phyloP scores from a whole-genome alignment of 2,888 invertebrate genomes.

The Hydrotaea cyrtoneurina region DNA sequence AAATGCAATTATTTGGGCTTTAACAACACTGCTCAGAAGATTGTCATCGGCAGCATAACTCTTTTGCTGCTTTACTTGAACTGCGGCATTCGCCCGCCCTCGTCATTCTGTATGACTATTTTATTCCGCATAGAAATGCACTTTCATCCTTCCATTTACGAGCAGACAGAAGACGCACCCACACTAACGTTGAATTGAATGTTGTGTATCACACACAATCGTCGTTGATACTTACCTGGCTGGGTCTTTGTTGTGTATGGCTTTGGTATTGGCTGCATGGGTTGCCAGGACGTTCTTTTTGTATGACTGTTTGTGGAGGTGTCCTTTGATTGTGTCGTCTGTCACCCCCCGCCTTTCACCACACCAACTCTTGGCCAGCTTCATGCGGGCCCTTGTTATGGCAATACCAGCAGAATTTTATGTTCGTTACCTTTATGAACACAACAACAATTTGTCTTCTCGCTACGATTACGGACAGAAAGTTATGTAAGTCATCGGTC shows the following conservation, averaged over 20 bases:
- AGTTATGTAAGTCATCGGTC: not conserved
- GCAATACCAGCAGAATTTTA: not conserved
- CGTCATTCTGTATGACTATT: not conserved
- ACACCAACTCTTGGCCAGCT: not conserved
- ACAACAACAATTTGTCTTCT: slow-evolving; percentile 28
- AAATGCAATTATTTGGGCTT: not conserved
- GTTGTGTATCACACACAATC: not conserved
- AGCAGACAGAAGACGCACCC: not conserved
- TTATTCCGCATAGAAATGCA: not conserved
- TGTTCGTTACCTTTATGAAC: not conserved
- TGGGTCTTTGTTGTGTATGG: not conserved
- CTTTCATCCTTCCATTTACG: not conserved
- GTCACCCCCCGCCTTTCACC: too few species aligned
- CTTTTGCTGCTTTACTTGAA: not conserved
- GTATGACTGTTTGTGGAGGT: not conserved
- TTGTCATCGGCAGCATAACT: not conserved
- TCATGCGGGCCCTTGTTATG: not conserved
- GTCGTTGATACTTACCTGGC: not conserved
- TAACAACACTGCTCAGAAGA: not conserved
- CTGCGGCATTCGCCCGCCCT: not conserved
- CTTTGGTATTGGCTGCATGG: not conserved
- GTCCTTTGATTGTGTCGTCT: not conserved
- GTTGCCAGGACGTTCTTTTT: not conserved
- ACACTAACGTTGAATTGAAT: not conserved
- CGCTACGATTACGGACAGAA: not conserved